These are phyloP conservation scores for Exocentrus adspersus DNA, from an alignment of 2,888 invertebrate genomes.

Conservation along the genomic window DNA sequence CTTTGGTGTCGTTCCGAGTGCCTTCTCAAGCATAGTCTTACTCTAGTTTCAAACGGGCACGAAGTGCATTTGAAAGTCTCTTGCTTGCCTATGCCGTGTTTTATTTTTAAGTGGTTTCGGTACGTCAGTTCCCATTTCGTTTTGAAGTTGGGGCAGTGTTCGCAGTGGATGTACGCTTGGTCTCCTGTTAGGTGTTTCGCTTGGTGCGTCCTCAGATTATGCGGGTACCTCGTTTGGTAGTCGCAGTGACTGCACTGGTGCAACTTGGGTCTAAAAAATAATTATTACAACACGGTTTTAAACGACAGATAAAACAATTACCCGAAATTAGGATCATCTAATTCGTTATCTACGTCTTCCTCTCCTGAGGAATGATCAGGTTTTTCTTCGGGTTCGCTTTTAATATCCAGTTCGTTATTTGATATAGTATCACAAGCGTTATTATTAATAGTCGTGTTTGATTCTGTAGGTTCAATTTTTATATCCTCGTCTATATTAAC, in stretches of 20 bases:
- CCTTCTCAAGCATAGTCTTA: slow-evolving; percentile 28
- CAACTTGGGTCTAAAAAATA: slow-evolving; percentile 32
- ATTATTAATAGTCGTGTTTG: neutral
- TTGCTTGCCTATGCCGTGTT: slow-evolving; percentile 33
- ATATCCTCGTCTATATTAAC: slow-evolving; percentile 14
- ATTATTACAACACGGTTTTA: neutral
- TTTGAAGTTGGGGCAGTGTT: slow-evolving; percentile 34
- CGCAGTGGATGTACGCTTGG: slow-evolving; percentile 32
- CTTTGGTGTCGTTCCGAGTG: slow-evolving; percentile 31
- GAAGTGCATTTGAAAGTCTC: slow-evolving; percentile 29
- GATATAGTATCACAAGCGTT: slow-evolving; percentile 1
- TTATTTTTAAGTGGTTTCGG: slow-evolving; percentile 37
- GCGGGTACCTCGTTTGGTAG: slow-evolving; percentile 37
- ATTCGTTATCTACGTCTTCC: slow-evolving; percentile 22
- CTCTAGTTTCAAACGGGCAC: slow-evolving; percentile 38
- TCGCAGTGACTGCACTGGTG: slow-evolving; percentile 34
- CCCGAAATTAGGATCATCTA: slow-evolving; percentile 21
- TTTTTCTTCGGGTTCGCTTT: slow-evolving; percentile 33
- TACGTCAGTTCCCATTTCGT: slow-evolving; percentile 41
- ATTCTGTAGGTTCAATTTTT: slow-evolving; percentile 9
- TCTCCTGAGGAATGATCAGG: neutral
- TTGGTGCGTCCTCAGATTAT: slow-evolving; percentile 38
- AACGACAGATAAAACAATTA: neutral
- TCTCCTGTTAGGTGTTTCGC: slow-evolving; percentile 39
- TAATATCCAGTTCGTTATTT: slow-evolving; percentile 38